These are phyloP conservation scores for Eulemur coronatus DNA, from an alignment of 2,797 vertebrate genomes.

Conservation along the genomic window DNA sequence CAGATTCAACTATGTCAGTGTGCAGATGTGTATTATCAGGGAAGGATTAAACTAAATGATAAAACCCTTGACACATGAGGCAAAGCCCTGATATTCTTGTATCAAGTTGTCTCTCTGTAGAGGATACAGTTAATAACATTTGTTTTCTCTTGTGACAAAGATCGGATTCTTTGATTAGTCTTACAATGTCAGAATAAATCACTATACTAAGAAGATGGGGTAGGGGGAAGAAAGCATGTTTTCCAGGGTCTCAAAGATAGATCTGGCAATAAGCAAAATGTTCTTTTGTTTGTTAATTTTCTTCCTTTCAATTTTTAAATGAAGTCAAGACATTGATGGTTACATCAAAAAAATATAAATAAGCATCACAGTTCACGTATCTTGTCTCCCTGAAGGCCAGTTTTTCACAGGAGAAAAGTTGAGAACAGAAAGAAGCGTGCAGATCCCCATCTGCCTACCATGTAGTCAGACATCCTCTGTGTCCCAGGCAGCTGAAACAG, in stretches of 20 bases:
- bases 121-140: constrained; percentile 68
- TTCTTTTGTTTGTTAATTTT: neutral
- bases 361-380: neutral
- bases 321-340: neutral
- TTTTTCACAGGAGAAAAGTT: neutral
- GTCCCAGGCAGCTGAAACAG: neutral
- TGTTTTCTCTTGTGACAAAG: constrained; percentile 70
- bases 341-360: neutral
- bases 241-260: neutral
- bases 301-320: neutral
- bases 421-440: neutral
- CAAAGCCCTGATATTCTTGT: constrained; percentile 40
- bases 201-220: constrained; percentile 23
- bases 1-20: constrained; percentile 57
- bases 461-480: neutral
- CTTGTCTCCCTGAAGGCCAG: neutral
- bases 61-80: constrained; percentile 41
- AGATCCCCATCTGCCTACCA: neutral
- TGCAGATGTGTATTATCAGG: constrained; percentile 37
- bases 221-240: neutral
- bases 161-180: constrained; percentile 62
- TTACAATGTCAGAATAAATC: constrained; percentile 75
- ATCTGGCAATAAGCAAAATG: neutral
- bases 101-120: constrained; percentile 65
- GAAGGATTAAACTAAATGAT: neutral